These are phyloP conservation scores for Holacanthus passer DNA, from an alignment of 2,113 vertebrate species.

Conservation along the genomic window DNA sequence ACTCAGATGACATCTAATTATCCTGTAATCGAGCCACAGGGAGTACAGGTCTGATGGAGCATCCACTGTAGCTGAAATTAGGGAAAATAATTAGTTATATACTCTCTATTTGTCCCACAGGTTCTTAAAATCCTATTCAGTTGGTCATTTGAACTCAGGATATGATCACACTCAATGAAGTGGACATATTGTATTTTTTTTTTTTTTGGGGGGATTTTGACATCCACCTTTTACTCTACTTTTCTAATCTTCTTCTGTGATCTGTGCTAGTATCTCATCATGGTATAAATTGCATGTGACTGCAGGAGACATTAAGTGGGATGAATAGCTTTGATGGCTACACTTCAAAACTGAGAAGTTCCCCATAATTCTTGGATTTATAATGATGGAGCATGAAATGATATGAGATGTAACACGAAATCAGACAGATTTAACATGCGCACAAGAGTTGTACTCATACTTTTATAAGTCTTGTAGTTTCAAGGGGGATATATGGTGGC, in stretches of 20 bases:
- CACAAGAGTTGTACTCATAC: background rate
- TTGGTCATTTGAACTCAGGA: background rate
- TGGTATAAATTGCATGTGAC: background rate
- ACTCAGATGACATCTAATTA: conserved; percentile 26
- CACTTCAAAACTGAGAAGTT: background rate
- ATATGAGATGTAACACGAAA: background rate
- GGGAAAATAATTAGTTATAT: background rate
- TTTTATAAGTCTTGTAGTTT: background rate
- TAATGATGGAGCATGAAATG: background rate
- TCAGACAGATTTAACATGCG: background rate
- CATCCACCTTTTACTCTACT: background rate
- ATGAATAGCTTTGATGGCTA: background rate
- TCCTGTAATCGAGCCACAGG: background rate
- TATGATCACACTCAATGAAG: background rate
- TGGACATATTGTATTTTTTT: background rate
- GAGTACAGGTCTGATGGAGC: background rate
- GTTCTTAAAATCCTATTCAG: conserved; percentile 1
- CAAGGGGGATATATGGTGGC: background rate
- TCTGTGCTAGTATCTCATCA: background rate
- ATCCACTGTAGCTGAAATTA: conserved; percentile 3
- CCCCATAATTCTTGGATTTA: background rate
- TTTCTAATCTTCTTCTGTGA: background rate
- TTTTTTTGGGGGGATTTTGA: no score
- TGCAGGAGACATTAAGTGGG: background rate
- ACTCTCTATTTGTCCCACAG: background rate